Conservation (phyloP, 2,888 invertebrate species). For the Perizoma affinitatum region DNA sequence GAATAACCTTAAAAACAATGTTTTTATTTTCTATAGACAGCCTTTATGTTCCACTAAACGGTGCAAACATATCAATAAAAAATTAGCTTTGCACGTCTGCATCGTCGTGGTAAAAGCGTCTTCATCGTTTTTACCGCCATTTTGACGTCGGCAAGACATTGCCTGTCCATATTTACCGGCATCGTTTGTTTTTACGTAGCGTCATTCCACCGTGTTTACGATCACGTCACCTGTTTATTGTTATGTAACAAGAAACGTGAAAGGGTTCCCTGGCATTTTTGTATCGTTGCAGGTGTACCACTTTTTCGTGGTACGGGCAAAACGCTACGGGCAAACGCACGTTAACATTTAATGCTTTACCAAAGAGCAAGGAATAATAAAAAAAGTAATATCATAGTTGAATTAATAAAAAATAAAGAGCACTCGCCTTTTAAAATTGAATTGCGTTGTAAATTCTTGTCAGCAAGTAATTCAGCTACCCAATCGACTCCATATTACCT, state of each 20-base stretch:
- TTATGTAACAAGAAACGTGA: conserved; percentile 58
- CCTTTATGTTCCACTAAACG: conserved; percentile 29
- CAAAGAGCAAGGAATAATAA: too few species aligned
- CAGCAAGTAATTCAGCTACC: conserved; percentile 15
- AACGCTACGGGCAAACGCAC: not conserved
- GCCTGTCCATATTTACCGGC: conserved; percentile 77
- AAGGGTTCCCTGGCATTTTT: conserved; percentile 75
- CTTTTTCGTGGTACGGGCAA: conserved; percentile 11
- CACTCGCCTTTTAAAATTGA: not conserved
- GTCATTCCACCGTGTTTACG: conserved; percentile 71
- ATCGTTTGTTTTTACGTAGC: conserved; percentile 77
- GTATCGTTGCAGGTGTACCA: conserved; percentile 54
- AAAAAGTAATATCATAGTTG: too few species aligned
- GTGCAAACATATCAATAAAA: conserved; percentile 53
- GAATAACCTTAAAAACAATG: not conserved
- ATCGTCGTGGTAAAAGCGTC: conserved; percentile 51
- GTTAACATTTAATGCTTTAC: not conserved
- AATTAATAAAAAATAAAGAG: not conserved
- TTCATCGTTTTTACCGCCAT: conserved; percentile 55
- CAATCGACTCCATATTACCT: conserved; percentile 22
- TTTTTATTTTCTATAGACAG: conserved; percentile 7
- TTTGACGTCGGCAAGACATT: conserved; percentile 62
- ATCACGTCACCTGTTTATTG: conserved; percentile 69
- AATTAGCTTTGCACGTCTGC: conserved; percentile 56
- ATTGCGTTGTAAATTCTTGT: not conserved